A percentile compares a stretch with the other conserved stretches of the same genome.
phyloP scores from a whole-genome alignment of 2,797 vertebrate genomes.

The Macrochelys suwanniensis region DNA sequence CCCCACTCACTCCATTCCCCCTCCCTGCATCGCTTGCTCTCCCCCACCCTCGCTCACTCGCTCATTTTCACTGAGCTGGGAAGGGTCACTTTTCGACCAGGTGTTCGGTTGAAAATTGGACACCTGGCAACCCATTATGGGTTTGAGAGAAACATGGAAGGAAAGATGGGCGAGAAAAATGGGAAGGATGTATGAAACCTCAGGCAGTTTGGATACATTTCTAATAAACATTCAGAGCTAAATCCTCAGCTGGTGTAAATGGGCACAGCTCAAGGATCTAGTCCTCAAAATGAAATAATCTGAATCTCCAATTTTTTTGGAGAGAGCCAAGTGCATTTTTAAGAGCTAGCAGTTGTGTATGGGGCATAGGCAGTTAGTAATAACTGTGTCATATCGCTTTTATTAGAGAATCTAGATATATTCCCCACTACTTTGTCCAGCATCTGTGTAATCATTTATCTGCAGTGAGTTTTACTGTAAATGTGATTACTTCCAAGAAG shows the following conservation, averaged over 20 bases:
- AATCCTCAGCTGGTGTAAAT: background rate
- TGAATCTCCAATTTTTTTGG: background rate
- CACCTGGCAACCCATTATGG: background rate
- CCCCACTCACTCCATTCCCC: too few species aligned
- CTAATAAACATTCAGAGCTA: background rate
- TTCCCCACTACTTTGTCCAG: slow-evolving; percentile 65
- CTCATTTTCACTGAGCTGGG: too few species aligned
- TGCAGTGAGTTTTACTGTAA: slow-evolving; percentile 79
- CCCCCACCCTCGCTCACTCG: too few species aligned
- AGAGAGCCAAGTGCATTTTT: slow-evolving; percentile 22
- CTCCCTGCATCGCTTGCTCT: too few species aligned
- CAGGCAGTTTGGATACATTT: background rate
- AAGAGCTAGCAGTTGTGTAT: slow-evolving; percentile 39
- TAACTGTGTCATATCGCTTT: slow-evolving; percentile 54
- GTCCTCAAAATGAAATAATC: background rate
- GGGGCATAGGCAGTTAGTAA: slow-evolving; percentile 67
- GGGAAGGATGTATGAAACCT: background rate
- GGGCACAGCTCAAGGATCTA: background rate
- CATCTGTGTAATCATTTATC: slow-evolving; percentile 72
- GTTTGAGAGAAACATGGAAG: background rate
- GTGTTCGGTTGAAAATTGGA: too few species aligned
- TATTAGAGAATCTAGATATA: slow-evolving; percentile 76
- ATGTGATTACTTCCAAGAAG: slow-evolving; percentile 77
- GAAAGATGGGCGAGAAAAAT: background rate
- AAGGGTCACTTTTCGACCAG: too few species aligned